A percentile compares a stretch with the other conserved stretches of the same genome.
Evolutionary conservation across 2,797 vertebrate genomes (phyloP).

Genomic region (Clarias pachynema): DNA sequence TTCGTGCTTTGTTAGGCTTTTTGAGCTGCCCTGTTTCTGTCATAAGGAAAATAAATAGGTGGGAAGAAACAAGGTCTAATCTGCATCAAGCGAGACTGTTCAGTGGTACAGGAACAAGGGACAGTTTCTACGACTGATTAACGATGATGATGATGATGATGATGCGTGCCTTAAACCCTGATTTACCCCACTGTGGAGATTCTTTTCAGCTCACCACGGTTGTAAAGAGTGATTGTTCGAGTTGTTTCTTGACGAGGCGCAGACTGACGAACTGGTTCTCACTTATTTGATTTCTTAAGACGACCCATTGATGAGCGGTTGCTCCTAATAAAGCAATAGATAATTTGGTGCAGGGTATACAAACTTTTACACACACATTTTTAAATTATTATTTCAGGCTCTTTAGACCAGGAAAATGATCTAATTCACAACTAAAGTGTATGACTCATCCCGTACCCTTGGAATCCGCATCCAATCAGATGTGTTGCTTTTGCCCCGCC

Average conservation of each 20-base stretch:
- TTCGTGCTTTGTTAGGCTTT: conserved; percentile 39
- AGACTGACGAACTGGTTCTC: neutral
- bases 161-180: no score
- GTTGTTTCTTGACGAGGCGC: no score
- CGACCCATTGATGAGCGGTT: neutral
- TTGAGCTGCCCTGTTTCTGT: conserved; percentile 56
- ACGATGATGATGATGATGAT: neutral
- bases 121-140: neutral
- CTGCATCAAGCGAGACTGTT: conserved; percentile 26
- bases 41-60: conserved; percentile 59
- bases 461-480: neutral
- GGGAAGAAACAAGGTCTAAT: conserved; percentile 50
- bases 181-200: neutral
- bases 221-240: neutral
- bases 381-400: neutral
- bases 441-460: neutral
- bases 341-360: neutral
- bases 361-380: neutral
- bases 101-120: conserved; percentile 1
- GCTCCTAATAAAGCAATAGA: neutral
- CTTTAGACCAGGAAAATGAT: neutral
- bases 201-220: neutral
- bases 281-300: neutral
- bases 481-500: neutral
- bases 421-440: neutral